Evolutionary conservation across 2,888 invertebrate species (phyloP), one percentile per base, ranked within the genome.

Genomic region (Pomacea canaliculata): DNA sequence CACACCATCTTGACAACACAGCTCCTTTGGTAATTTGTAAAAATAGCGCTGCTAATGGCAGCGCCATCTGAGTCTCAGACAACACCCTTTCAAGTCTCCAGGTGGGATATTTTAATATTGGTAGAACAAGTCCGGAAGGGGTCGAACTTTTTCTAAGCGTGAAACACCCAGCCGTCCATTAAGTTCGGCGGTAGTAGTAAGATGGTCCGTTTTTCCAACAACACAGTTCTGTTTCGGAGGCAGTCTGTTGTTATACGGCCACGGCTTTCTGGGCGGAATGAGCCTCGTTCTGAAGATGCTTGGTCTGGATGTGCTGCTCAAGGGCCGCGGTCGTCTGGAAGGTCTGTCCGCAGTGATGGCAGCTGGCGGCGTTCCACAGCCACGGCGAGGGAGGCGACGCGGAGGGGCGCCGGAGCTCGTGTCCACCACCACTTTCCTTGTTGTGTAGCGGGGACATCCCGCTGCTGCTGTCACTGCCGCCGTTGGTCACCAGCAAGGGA

Each of bases 271-370:
- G 72, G 8, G 84, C 76, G 49, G 78, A 59, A 51, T 78, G 76
- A 13, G 70, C 48, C 18, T 69, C 59, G 27, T 76, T 69, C 59
- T 65, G 82, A 12, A 85, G 76, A 74, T 88, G 86, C 79, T 98
- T 98, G 79, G 96, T 97, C 89, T 98, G 94, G 92, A 98, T 95
- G 93, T 98, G 98, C 90, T 97, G 97, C 93, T 98, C 98, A 90
- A 98, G 93, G 83, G 97, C 96, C 78, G 96, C 95, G 92, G 97
- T 94, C 93, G 97, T 97, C 89, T 97, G 97, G 93, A 98, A 97
- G 87, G 97, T 96, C 93, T 98, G 97, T 94, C 96, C 97, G 93
- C 98, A 98, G 92, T 98, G 82, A 77, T 88, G 89, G 78, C 90
- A 90, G 59, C 84, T 85, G n/a, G 89, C 89, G 19, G 89, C 89